Evolutionary conservation across 1,140 invertebrate species (phyloP), one percentile per base, ranked within the genome.

Genomic region (Conopomorpha cramerella): DNA sequence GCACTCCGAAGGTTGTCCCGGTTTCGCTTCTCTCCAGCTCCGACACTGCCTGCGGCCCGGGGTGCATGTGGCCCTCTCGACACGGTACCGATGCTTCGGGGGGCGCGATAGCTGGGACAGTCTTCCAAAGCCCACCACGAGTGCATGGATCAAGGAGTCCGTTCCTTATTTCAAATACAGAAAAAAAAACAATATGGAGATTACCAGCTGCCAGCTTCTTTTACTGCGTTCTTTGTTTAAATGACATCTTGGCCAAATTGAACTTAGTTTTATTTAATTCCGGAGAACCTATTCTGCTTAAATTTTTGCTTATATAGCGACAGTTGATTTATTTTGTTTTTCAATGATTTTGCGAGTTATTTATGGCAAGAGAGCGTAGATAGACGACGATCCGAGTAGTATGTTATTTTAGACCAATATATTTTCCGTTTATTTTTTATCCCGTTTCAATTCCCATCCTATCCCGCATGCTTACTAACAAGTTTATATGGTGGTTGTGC

Each of bases 1-100:
- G 68, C 62, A 65, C 67, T 72, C 74, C 71, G 72, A 79, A 77
- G 74, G 73, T 79, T 78, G 74, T 78, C 77, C 77, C 73, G 73
- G 74, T 76, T 78, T 70, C 63, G 63, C 65, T 77, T 73, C 70
- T 55, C 56, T 55, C 56, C 50, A 60, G 64, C 53, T 66, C 66
- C 55, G 46, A 46, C 39, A 49, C 45, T 46, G 50, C 46, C 50
- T 46, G 36, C 45, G 51, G 38, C 36, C 46, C 39, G 49, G 57
- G 61, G 66, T 55, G n/a, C n/a, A n/a, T n/a, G n/a, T n/a, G n/a
- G n/a, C n/a, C n/a, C n/a, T n/a, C n/a, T n/a, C n/a, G n/a, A n/a
- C n/a, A n/a, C n/a, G n/a, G n/a, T n/a, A n/a, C n/a, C n/a, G n/a
- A n/a, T n/a, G n/a, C n/a, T n/a, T n/a, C n/a, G n/a, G n/a, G n/a